phyloP scores from a whole-genome alignment of 1,140 invertebrate species.

The Andricus grossulariae region DNA sequence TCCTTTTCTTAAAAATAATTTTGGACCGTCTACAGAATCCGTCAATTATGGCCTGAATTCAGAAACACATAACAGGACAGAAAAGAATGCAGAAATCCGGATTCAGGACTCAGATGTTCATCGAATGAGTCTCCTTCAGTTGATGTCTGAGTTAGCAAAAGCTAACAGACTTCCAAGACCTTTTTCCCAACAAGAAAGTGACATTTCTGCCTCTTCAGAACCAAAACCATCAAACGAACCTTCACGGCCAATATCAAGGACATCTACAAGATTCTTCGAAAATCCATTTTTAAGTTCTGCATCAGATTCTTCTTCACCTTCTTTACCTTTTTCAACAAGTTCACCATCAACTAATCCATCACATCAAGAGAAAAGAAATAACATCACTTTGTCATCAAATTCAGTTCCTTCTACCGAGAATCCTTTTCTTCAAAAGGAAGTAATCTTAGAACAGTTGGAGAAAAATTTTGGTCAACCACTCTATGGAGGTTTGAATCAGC shows the following conservation, averaged over 20 bases:
- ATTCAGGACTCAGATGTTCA: not conserved
- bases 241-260: constrained; percentile 42
- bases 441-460: constrained; percentile 42
- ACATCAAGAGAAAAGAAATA: too few species aligned
- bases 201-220: not conserved
- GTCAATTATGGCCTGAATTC: constrained; percentile 14
- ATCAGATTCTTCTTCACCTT: too few species aligned
- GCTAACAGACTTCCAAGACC: constrained; percentile 61
- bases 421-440: constrained; percentile 37
- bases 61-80: constrained; percentile 11
- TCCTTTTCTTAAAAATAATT: not conserved
- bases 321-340: too few species aligned
- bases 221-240: constrained; percentile 35
- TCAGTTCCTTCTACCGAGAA: not conserved
- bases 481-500: constrained; percentile 2
- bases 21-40: not conserved
- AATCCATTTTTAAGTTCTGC: constrained; percentile 28
- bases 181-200: constrained; percentile 45
- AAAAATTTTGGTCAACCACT: constrained; percentile 50
- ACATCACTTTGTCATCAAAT: not conserved
- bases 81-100: constrained; percentile 34
- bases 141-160: constrained; percentile 61
- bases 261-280: constrained; percentile 28
- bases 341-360: too few species aligned
- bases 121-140: constrained; percentile 44